Percentiles rank a stretch among this genome's conserved stretches.
Evolutionary conservation across 2,888 invertebrate genomes (phyloP).

Genomic region (Lepetodrilus schrolli): DNA sequence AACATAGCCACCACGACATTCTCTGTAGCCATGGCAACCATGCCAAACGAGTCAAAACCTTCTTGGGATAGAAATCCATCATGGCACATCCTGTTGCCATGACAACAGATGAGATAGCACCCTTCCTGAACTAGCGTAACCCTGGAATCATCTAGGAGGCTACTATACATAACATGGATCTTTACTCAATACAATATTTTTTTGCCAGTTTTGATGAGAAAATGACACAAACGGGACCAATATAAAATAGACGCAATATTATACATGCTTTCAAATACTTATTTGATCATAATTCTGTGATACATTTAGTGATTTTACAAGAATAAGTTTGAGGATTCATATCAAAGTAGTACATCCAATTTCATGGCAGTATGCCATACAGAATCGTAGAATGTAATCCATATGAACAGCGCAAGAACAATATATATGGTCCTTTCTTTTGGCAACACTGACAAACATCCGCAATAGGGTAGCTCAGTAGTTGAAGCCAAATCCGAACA

Average conservation of each 20-base stretch:
- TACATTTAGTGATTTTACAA: neutral
- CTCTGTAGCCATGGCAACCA: conserved; percentile 3
- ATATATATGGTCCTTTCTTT: neutral
- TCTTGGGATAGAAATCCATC: no score
- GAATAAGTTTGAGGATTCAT: neutral
- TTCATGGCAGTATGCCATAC: no score
- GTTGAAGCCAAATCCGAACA: no score
- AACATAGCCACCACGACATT: no score
- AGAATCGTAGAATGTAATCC: neutral
- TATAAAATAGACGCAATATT: conserved; percentile 5
- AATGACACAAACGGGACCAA: neutral
- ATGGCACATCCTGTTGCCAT: no score
- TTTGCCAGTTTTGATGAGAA: neutral
- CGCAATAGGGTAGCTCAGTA: no score
- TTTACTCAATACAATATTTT: conserved; percentile 4
- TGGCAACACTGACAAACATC: no score
- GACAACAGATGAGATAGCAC: neutral
- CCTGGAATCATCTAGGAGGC: no score
- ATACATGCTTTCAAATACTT: neutral
- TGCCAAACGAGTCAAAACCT: neutral
- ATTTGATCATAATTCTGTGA: neutral
- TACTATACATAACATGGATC: neutral
- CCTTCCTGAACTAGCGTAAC: neutral
- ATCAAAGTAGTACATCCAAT: no score
- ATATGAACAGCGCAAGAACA: neutral